Base-by-base conservation (phyloP, 1,140 invertebrate genomes). In the Drosophila lowei region DNA sequence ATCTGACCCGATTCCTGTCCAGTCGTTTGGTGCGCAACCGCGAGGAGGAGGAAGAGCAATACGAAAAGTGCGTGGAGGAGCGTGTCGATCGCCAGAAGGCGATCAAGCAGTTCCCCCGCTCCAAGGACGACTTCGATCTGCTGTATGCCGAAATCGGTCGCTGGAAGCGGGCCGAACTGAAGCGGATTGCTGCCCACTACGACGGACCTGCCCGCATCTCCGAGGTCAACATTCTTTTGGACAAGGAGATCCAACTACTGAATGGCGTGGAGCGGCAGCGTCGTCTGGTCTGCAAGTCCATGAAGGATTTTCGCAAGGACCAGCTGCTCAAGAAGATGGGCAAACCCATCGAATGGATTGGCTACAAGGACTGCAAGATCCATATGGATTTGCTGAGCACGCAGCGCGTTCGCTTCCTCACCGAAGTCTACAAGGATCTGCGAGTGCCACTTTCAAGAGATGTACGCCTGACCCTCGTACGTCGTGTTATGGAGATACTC, bases 181-280 rank as follows among this genome's bases (percentile, higher is more conserved):
- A 92, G 49, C 75, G 92, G 2, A 93, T 94, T 50, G 92, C 91
- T 5, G 84, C 74, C 7, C 90, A 91, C 56, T 91, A 92, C 64
- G 93, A 93, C 21, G 92, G 92, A 3, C 92, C 92, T 2, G 89
- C 92, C 0, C 92, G 92, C 62, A 92, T 93, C 2, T 92, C 93
- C 0, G 93, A 93, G 77, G 93, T 93, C 57, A 92, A 92, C 61
- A 78, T 92, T 23, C 77, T 94, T 23, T 85, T 95, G 2, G 92
- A 94, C 23, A 94, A 93, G 73, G 94, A 94, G 57, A 93, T 94
- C n/a, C 90, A 93, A 53, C 91, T 94, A 74, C 75, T 95, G 1
- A 93, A 92, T 34, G 91, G 92, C 2, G 92, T 95, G 16, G 93
- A 94, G 41, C 91, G 91, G 15, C 92, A 93, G 41, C 73, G 79